phyloP scores from a whole-genome alignment of 1,140 invertebrate species.

The Drosophila trapezifrons region DNA sequence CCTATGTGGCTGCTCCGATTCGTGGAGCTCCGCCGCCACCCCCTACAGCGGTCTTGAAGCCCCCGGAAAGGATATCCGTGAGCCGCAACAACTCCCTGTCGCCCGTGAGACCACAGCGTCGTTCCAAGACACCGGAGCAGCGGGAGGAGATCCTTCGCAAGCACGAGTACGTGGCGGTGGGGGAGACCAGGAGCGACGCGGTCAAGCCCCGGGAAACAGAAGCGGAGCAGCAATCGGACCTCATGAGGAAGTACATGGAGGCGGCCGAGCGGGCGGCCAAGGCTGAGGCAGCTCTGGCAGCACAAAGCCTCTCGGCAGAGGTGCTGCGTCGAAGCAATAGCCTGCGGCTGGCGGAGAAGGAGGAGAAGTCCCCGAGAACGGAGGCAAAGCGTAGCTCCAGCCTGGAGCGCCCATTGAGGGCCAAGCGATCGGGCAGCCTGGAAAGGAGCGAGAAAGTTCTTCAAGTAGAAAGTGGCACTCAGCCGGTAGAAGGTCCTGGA shows the following conservation, averaged over 20 bases:
- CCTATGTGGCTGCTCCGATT: constrained; percentile 61
- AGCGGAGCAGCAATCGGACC: constrained; percentile 51
- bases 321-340: constrained; percentile 66
- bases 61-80: constrained; percentile 46
- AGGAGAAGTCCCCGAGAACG: constrained; percentile 8
- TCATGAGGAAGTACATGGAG: constrained; percentile 64
- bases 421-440: constrained; percentile 50
- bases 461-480: background rate
- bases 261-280: constrained; percentile 59
- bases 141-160: constrained; percentile 45
- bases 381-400: constrained; percentile 63
- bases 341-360: constrained; percentile 27
- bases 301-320: constrained; percentile 31
- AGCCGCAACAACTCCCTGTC: constrained; percentile 70
- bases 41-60: constrained; percentile 5
- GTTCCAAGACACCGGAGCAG: constrained; percentile 78
- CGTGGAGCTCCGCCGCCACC: constrained; percentile 64
- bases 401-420: constrained; percentile 39
- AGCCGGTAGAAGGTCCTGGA: background rate
- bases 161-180: constrained; percentile 58
- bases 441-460: constrained; percentile 24
- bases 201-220: constrained; percentile 36
- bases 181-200: constrained; percentile 35
- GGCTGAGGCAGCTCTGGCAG: constrained; percentile 62
- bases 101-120: constrained; percentile 70